Conservation (phyloP, 1,140 invertebrate species). For the Andricus grossulariae region DNA sequence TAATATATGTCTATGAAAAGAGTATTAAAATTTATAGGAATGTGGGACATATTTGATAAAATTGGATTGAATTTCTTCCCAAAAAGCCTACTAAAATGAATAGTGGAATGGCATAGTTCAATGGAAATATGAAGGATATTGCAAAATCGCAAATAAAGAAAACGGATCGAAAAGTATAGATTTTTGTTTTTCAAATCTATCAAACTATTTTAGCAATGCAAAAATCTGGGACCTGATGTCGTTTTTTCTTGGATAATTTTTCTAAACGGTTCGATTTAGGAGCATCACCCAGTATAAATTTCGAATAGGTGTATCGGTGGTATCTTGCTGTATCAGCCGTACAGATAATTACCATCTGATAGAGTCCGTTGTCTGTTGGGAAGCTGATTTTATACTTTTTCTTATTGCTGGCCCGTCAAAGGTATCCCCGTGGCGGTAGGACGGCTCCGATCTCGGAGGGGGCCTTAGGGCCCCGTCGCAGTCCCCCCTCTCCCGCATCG, state of each 20-base stretch:
- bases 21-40: too few species aligned
- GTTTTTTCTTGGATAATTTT: not conserved
- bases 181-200: constrained; percentile 15
- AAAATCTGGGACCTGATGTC: constrained; percentile 10
- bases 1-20: too few species aligned
- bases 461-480: constrained; percentile 68
- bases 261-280: constrained; percentile 6
- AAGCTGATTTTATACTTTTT: constrained; percentile 74
- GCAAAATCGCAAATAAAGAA: too few species aligned
- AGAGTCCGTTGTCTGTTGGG: constrained; percentile 74
- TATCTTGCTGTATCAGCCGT: constrained; percentile 71
- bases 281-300: constrained; percentile 70
- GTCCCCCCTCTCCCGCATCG: constrained; percentile 62
- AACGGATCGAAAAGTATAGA: too few species aligned
- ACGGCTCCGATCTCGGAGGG: constrained; percentile 69
- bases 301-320: constrained; percentile 69
- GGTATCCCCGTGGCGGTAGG: constrained; percentile 71
- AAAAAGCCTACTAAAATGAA: too few species aligned
- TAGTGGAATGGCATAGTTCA: too few species aligned
- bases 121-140: too few species aligned
- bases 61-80: too few species aligned
- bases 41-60: too few species aligned
- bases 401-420: constrained; percentile 73
- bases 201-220: not conserved
- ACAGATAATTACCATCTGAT: constrained; percentile 76